Conservation (phyloP, 2,113 vertebrate genomes). For the Struthidea cinerea region DNA sequence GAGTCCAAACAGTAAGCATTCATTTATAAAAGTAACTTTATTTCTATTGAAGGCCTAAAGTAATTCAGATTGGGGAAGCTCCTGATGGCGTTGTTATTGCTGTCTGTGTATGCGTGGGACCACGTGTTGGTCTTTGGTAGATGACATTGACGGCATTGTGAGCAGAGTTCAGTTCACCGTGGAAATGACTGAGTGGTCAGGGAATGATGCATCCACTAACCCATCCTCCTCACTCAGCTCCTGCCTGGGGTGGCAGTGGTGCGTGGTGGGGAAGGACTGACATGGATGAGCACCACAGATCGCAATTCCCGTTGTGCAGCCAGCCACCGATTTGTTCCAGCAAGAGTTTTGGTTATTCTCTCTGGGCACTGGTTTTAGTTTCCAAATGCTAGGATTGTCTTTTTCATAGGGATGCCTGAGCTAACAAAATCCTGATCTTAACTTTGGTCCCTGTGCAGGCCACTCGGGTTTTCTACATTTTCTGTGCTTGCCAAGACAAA, state of each 20-base stretch:
- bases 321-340: background rate
- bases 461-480: background rate
- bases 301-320: accelerated
- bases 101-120: background rate
- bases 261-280: background rate
- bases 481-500: background rate
- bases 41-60: background rate
- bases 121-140: background rate
- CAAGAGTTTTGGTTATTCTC: background rate
- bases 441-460: background rate
- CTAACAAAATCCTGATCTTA: background rate
- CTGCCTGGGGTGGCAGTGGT: accelerated
- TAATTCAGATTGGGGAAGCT: background rate
- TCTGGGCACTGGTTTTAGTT: background rate
- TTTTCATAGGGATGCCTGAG: background rate
- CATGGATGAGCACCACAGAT: accelerated
- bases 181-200: background rate
- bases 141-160: background rate
- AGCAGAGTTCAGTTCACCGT: background rate
- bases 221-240: accelerated
- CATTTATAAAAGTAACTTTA: background rate
- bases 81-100: accelerated
- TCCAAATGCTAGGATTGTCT: background rate
- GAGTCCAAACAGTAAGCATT: background rate
- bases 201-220: background rate